A percentile compares a stretch with the other conserved stretches of the same genome.
Evolutionary conservation across 2,113 vertebrate genomes (phyloP).

Genomic region (Platycercus adscitus): DNA sequence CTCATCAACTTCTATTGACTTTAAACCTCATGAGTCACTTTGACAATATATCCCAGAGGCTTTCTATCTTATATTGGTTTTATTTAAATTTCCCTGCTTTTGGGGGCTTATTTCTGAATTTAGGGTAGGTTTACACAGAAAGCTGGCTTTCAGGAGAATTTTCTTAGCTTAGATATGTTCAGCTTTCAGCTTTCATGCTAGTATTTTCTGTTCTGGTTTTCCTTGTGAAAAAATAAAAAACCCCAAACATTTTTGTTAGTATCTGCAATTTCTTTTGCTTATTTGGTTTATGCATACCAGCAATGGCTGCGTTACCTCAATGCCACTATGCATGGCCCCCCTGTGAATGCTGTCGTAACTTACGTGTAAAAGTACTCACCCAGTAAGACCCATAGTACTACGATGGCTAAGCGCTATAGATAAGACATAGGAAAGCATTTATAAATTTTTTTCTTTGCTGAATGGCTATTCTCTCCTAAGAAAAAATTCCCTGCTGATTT

Average conservation of each 20-base stretch:
- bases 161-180: background rate
- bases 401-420: background rate
- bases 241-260: background rate
- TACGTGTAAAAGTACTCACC: background rate
- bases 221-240: background rate
- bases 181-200: background rate
- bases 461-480: background rate
- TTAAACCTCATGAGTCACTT: conserved; percentile 66
- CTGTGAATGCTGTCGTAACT: background rate
- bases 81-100: conserved; percentile 22
- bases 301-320: background rate
- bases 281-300: background rate
- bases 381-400: background rate
- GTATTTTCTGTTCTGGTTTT: background rate
- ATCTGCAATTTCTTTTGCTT: background rate
- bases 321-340: background rate
- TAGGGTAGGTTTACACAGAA: background rate
- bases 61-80: conserved; percentile 8
- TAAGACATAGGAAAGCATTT: background rate
- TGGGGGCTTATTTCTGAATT: conserved; percentile 3
- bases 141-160: background rate
- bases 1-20: conserved; percentile 62
- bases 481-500: background rate
- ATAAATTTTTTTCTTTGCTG: background rate
- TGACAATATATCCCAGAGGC: conserved; percentile 47